Conservation (phyloP, 2,888 invertebrate species). For the Elgonia sp. region DNA sequence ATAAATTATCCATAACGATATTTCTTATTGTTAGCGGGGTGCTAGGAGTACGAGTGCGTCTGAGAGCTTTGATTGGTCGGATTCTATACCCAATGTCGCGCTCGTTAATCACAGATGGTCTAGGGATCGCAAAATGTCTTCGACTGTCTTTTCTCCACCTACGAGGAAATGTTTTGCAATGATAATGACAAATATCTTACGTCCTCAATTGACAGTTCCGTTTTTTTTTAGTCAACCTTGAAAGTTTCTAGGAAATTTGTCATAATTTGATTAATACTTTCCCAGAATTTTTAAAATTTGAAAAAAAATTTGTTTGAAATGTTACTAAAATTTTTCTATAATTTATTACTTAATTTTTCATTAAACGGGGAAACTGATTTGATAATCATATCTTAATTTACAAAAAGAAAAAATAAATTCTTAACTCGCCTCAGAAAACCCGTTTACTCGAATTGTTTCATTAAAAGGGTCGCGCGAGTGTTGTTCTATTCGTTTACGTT, state of each 20-base stretch:
- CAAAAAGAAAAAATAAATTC: background rate
- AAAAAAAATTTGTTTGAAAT: too few species aligned
- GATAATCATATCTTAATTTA: too few species aligned
- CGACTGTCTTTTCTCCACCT: conserved; percentile 56
- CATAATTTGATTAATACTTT: too few species aligned
- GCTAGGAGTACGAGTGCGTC: conserved; percentile 83
- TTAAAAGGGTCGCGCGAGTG: conserved; percentile 68
- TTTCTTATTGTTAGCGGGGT: conserved; percentile 85
- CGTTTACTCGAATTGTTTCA: conserved; percentile 60
- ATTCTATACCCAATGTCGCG: conserved; percentile 81
- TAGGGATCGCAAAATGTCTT: conserved; percentile 68
- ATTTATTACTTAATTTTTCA: too few species aligned
- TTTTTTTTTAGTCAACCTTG: too few species aligned
- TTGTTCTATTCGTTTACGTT: conserved; percentile 64
- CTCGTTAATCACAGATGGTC: conserved; percentile 84
- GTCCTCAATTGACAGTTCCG: too few species aligned
- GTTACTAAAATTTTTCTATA: too few species aligned
- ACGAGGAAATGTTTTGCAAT: conserved; percentile 49
- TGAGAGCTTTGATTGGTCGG: conserved; percentile 85
- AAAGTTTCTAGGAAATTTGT: too few species aligned
- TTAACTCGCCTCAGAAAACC: conserved; percentile 35
- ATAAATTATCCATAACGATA: conserved; percentile 86
- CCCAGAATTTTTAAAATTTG: too few species aligned
- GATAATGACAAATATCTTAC: conserved; percentile 34
- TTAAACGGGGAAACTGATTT: too few species aligned